Conservation (phyloP, 2,888 invertebrate genomes). For the Tineola bisselliella region DNA sequence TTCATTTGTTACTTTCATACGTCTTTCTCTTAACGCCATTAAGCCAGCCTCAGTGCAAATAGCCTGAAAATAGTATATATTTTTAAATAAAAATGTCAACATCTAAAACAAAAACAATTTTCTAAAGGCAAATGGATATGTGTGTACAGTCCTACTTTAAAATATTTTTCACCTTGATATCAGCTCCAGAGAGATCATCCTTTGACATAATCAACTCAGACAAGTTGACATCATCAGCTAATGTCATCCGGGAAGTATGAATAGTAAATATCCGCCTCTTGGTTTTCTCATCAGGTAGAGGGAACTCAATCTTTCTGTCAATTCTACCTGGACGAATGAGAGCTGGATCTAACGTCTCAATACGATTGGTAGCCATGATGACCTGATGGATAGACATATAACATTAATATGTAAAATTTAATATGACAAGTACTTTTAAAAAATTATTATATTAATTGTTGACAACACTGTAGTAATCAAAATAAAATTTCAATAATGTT, state of each 20-base stretch:
- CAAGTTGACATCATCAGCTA: conserved; percentile 95
- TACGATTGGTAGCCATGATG: conserved; percentile 97
- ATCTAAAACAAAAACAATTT: too few species aligned
- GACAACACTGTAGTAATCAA: too few species aligned
- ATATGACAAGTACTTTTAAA: neutral
- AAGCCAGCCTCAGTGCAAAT: conserved; percentile 99
- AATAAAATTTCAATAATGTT: too few species aligned
- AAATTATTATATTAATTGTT: neutral
- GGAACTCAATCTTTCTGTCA: conserved; percentile 99
- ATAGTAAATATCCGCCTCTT: conserved; percentile 96
- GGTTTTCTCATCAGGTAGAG: conserved; percentile 98
- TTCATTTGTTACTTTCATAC: conserved; percentile 99
- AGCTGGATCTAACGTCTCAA: conserved; percentile 98
- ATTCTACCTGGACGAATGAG: conserved; percentile 98
- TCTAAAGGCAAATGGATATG: too few species aligned
- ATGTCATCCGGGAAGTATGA: conserved; percentile 98
- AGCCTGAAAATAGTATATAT: conserved; percentile 76
- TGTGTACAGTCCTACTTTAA: too few species aligned
- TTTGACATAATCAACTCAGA: conserved; percentile 99
- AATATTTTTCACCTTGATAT: conserved; percentile 84
- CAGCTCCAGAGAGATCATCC: conserved; percentile 98
- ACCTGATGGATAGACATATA: conserved; percentile 62
- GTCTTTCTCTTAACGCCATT: conserved; percentile 95
- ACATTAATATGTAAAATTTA: too few species aligned
- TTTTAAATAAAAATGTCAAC: too few species aligned